phyloP scores from a whole-genome alignment of 1,140 invertebrate species.

The Thereuonema tuberculata region DNA sequence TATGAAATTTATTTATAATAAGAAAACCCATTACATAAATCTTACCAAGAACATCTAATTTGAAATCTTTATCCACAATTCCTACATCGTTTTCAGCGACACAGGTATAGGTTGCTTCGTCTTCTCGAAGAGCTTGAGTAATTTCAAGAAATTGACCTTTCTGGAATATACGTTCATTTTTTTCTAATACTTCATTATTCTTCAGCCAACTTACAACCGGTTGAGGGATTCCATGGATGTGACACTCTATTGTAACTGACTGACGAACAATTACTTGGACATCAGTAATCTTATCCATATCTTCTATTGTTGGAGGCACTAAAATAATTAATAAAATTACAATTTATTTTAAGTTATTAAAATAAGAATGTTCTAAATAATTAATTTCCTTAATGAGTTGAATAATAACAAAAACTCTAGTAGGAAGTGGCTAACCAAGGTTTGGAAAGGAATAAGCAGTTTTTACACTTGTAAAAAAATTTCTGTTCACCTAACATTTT shows the following conservation, averaged over 20 bases:
- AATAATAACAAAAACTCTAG: no score
- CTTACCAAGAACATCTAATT: not conserved
- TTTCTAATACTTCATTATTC: conserved; percentile 15
- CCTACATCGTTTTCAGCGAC: not conserved
- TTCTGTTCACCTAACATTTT: no score
- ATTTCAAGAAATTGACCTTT: not conserved
- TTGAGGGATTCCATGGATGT: conserved; percentile 28
- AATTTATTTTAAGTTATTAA: no score
- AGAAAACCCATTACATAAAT: no score
- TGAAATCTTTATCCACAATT: not conserved
- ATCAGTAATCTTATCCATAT: not conserved
- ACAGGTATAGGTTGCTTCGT: not conserved
- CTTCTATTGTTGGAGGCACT: not conserved
- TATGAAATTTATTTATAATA: no score
- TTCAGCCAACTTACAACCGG: conserved; percentile 34
- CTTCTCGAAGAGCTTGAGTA: not conserved
- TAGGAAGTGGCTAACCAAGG: no score
- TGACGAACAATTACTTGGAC: not conserved
- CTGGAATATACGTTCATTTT: not conserved
- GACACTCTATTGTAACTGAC: conserved; percentile 25
- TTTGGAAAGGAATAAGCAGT: no score
- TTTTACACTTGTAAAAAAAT: no score
- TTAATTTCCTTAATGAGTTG: no score
- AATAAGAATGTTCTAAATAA: no score
- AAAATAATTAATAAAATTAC: no score